phyloP scores from a whole-genome alignment of 2,888 invertebrate species.

The Cerastis rubricosa region DNA sequence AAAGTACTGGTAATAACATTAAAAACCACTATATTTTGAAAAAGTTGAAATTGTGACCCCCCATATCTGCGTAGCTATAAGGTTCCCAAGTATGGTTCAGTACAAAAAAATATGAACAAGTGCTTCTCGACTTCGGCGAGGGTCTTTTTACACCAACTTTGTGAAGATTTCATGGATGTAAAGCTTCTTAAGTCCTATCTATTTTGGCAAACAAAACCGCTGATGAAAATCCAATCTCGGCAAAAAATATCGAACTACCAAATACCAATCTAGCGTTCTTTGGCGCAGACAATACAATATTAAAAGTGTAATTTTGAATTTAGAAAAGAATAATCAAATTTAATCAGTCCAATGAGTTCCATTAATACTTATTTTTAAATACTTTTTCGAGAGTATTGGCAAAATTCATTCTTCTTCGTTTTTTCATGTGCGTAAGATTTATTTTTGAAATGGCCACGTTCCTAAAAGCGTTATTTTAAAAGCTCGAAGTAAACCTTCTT shows the following conservation, averaged over 20 bases:
- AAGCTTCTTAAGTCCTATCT: not conserved
- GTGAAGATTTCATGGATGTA: not conserved
- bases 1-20: no score
- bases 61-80: not conserved
- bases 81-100: not conserved
- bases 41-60: not conserved
- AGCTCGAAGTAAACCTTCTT: not conserved
- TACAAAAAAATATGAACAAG: not conserved
- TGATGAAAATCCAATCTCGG: not conserved
- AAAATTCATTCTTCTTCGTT: constrained; percentile 22
- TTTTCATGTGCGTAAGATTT: constrained; percentile 36
- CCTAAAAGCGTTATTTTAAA: not conserved
- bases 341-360: constrained; percentile 78
- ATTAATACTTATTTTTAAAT: constrained; percentile 75
- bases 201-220: not conserved
- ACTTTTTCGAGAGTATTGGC: constrained; percentile 63
- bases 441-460: not conserved
- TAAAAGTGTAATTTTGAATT: constrained; percentile 34
- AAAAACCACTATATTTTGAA: no score
- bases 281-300: constrained; percentile 2
- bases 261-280: not conserved
- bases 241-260: not conserved
- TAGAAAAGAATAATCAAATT: constrained; percentile 39
- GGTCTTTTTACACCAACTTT: not conserved
- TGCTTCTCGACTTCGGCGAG: not conserved